Base-by-base conservation (phyloP, 2,797 vertebrate species). In the Thripadectes ignobilis region DNA sequence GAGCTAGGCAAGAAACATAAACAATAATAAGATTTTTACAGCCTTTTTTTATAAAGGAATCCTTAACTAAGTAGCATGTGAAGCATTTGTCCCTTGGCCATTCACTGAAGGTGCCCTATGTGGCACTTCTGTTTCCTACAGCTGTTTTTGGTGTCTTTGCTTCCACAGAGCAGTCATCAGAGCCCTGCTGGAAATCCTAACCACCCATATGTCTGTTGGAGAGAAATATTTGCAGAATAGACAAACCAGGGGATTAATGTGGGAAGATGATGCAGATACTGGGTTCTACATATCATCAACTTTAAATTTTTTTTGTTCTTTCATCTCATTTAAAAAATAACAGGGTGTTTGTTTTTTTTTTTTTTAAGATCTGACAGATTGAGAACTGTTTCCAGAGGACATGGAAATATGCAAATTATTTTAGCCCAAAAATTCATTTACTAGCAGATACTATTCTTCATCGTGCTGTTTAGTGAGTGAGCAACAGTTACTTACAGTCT, bases 81-180 rank as follows among this genome's bases (percentile, higher is more conserved):
- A 89, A 80, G 16, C 27, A 62, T 85, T 94, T 2, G 0, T 94
- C 30, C 72, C 49, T 89, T 80, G 65, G 45, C 61, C 41, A 48
- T 93, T 80, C 32, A 43, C 18, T 86, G 73, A 14, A 83, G 75
- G 57, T 78, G 30, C 49, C 55, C 19, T 41, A 30, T 57, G 74
- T 57, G 63, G 29, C 91, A 76, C 76, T n/a, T 97, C 62, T 90
- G 80, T 82, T 94, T 87, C 22, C 52, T 79, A 19, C 78, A 87
- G 62, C 75, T 85, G 78, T 76, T 96, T 76, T 74, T 83, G 38
- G 27, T 83, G 39, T 82, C 78, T 91, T 89, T 82, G 8, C 61
- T 94, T 87, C 84, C 24, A 27, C 0, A 46, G 55, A 82, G 38
- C 62, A 91, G 23, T 52, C 55, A 57, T n/a, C 8, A 3, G 51